A percentile compares a stretch with the other conserved stretches of the same genome.
Evolutionary conservation across 2,797 vertebrate genomes (phyloP).

Genomic region (Esox masquinongy): DNA sequence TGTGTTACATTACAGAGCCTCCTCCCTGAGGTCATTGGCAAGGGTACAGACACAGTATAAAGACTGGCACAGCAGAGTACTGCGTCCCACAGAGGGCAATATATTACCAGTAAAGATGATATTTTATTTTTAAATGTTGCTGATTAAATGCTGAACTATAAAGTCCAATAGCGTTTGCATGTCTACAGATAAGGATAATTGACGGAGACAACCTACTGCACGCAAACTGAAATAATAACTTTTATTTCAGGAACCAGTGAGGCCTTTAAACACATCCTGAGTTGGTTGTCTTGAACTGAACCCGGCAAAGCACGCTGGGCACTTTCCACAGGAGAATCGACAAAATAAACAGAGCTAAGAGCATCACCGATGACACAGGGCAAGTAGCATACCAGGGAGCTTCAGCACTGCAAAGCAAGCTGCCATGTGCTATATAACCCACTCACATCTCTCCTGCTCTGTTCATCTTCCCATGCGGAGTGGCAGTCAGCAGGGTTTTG

Average conservation of each 20-base stretch:
- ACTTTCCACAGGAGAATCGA: background rate
- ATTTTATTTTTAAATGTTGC: background rate
- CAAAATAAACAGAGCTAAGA: constrained; percentile 21
- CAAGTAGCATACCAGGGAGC: background rate
- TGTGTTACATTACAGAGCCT: too few species aligned
- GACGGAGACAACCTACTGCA: background rate
- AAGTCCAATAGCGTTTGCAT: background rate
- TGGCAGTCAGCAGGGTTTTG: constrained; percentile 2
- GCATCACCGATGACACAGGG: background rate
- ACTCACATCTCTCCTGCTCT: constrained; percentile 22
- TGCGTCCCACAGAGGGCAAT: background rate
- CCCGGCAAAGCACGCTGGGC: background rate
- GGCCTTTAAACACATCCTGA: background rate
- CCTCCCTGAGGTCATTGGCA: too few species aligned
- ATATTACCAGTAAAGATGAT: background rate
- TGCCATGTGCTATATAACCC: background rate
- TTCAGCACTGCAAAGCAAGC: background rate
- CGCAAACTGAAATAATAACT: background rate
- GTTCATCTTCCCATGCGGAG: constrained; percentile 38
- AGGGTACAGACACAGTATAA: too few species aligned
- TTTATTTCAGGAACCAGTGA: background rate
- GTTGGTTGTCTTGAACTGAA: background rate
- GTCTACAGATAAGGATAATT: background rate
- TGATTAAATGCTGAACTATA: background rate
- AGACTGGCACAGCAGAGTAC: background rate